Evolutionary conservation across 35 echinoderm and acorn worm genomes (phyloP).

Genomic region (Apostichopus japonicus): DNA sequence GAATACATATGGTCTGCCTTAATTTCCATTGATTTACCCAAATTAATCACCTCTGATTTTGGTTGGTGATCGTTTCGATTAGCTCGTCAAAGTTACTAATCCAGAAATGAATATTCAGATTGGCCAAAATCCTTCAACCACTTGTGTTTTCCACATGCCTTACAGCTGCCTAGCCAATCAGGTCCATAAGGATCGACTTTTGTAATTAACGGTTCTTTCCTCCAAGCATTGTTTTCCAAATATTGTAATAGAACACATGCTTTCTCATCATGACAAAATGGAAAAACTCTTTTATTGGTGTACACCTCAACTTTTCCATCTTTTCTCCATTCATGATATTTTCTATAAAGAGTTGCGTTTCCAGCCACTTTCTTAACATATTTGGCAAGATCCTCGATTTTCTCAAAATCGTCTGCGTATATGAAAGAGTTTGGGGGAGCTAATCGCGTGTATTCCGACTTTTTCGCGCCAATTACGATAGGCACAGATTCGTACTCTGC

Average conservation of each 20-base stretch:
- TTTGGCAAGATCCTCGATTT: conserved; percentile 20
- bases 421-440: conserved; percentile 75
- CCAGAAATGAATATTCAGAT: neutral
- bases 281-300: neutral
- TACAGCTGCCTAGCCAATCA: neutral
- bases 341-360: conserved; percentile 39
- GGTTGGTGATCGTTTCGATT: too few species aligned
- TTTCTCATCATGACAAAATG: neutral
- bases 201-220: neutral
- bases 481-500: conserved; percentile 39
- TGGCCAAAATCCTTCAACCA: neutral
- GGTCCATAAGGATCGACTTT: conserved; percentile 2
- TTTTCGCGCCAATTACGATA: conserved; percentile 54
- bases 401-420: conserved; percentile 58
- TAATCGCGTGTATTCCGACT: conserved; percentile 49
- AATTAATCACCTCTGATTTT: too few species aligned
- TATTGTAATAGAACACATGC: neutral
- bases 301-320: neutral
- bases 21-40: too few species aligned
- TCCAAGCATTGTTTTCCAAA: neutral
- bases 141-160: conserved; percentile 6
- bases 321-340: conserved; percentile 58
- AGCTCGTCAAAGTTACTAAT: too few species aligned
- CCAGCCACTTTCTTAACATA: conserved; percentile 45
- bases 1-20: too few species aligned